Base-by-base conservation (phyloP, 1,140 invertebrate species). In the Sarcophaga bullata region DNA sequence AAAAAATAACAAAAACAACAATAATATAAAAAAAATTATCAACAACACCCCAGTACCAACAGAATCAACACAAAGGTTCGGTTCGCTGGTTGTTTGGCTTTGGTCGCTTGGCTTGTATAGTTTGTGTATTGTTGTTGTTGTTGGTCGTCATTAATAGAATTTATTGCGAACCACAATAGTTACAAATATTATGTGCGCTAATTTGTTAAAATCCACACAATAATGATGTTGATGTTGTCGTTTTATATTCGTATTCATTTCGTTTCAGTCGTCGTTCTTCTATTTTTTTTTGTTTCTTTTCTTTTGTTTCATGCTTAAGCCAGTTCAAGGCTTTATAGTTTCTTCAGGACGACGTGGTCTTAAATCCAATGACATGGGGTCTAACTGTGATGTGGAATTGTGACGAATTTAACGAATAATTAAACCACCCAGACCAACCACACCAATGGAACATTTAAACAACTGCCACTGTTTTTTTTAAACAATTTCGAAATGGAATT, bases 141-240 rank as follows among this genome's bases (percentile, higher is more conserved):
- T 13, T 58, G 13, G 54, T 58, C 54, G 62, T 68, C 62, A 68
- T 78, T 78, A 78, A 78, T 78, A 78, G 25, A 78, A 78, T 78
- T 78, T 78, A 78, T 78, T 78, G 50, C 49, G 52, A 78, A 78
- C 75, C 75, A 78, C 75, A 78, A 78, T 19, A 49, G 75, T 78
- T 52, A 78, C 75, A 50, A 49, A 68, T 68, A 68, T 80, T 80
- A 80, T 80, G 58, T 80, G 52, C 48, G 52, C 17, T 80, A 80
- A 80, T 80, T 80, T 68, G 80, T 58, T 80, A 62, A 80, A 62
- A 80, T 80, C 54, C 58, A 25, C 75, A 78, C 48, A 78, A 52
- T 76, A 37, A 2, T 37, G n/a, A n/a, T 37, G 25, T 37, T 37
- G 25, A 1, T 37, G 25, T 37, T 37, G 25, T 37, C 25, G 25